Evolutionary conservation across 2,113 vertebrate genomes (phyloP).

Genomic region (Atractosteus spatula): DNA sequence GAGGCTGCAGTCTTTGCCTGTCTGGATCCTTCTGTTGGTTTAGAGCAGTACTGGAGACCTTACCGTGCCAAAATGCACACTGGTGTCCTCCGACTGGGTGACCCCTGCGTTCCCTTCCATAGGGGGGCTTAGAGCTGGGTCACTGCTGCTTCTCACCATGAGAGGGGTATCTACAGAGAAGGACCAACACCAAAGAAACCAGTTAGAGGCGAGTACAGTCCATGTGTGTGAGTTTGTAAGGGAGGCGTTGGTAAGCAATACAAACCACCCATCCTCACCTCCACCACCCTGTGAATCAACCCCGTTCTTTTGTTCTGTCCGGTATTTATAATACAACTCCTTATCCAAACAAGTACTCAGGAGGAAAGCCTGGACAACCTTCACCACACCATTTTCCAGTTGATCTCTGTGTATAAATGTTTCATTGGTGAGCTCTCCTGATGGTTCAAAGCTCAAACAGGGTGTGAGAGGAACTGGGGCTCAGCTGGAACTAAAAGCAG

Average conservation of each 20-base stretch:
- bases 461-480: no score
- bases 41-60: constrained; percentile 50
- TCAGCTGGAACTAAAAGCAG: neutral
- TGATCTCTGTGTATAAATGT: neutral
- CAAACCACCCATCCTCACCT: no score
- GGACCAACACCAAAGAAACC: neutral
- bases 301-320: no score
- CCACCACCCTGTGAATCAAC: no score
- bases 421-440: neutral
- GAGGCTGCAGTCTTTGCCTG: neutral
- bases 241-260: no score
- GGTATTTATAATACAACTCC: no score
- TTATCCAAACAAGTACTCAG: no score
- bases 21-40: neutral
- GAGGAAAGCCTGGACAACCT: no score
- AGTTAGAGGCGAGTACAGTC: neutral
- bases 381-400: no score
- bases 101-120: constrained; percentile 61
- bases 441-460: neutral
- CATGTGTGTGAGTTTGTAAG: no score
- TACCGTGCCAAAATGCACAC: constrained; percentile 62
- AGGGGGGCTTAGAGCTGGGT: constrained; percentile 72
- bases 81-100: constrained; percentile 55
- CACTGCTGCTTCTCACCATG: constrained; percentile 92
- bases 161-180: constrained; percentile 80